Conservation (phyloP, 2,888 invertebrate genomes). For the Hermaeophaga mercurialis region DNA sequence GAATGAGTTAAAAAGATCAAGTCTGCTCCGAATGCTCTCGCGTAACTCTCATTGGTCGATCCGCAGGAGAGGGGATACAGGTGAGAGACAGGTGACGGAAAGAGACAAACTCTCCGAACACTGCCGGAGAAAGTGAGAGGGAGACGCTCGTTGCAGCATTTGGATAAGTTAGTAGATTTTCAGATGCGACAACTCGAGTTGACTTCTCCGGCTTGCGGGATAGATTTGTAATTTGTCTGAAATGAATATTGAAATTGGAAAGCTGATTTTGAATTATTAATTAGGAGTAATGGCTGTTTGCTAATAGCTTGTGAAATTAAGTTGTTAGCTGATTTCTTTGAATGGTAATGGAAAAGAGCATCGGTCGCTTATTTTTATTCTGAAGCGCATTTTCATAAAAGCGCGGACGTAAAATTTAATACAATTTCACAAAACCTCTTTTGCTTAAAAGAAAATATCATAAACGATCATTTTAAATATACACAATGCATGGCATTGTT, state of each 20-base stretch:
- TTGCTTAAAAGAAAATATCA: no score
- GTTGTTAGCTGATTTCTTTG: not conserved
- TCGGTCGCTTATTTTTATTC: no score
- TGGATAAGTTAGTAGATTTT: slow-evolving; percentile 30
- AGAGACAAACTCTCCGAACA: slow-evolving; percentile 28
- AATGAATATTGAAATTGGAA: slow-evolving; percentile 33
- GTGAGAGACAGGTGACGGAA: slow-evolving; percentile 46
- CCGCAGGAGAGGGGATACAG: slow-evolving; percentile 50
- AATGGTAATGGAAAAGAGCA: not conserved
- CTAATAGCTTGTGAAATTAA: slow-evolving; percentile 20
- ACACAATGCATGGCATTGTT: no score
- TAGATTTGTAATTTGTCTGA: slow-evolving; percentile 17
- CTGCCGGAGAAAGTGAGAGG: slow-evolving; percentile 24
- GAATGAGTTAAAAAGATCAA: slow-evolving; percentile 49
- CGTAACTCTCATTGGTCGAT: slow-evolving; percentile 44
- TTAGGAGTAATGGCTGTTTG: slow-evolving; percentile 24
- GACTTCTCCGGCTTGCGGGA: slow-evolving; percentile 2
- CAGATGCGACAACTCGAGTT: slow-evolving; percentile 22
- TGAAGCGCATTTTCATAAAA: no score
- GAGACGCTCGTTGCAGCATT: slow-evolving; percentile 18
- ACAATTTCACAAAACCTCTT: no score
- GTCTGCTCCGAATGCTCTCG: slow-evolving; percentile 45
- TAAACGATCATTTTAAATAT: no score
- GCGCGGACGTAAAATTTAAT: no score
- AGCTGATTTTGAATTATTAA: slow-evolving; percentile 35